Percentiles rank a stretch among this genome's conserved stretches.
Conservation (phyloP, 2,113 vertebrate genomes). For the Microcebus murinus region DNA sequence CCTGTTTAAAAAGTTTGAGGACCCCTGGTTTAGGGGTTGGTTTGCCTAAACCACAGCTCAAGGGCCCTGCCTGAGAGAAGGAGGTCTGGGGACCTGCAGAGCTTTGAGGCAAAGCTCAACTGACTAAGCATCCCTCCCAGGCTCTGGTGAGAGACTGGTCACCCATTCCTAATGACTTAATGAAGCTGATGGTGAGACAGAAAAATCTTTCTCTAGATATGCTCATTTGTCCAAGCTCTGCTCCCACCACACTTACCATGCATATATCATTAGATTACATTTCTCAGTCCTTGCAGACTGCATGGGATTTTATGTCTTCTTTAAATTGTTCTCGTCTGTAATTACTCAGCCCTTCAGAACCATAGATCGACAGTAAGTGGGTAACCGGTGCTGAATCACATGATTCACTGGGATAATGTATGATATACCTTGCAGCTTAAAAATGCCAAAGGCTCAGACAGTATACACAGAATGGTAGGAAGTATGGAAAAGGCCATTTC, state of each 20-base stretch:
- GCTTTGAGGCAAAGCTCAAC: neutral
- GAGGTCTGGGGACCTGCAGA: neutral
- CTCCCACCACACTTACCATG: neutral
- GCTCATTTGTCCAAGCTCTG: neutral
- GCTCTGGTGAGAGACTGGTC: neutral
- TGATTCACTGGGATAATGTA: neutral
- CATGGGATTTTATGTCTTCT: neutral
- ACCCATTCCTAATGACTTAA: neutral
- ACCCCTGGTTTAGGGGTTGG: neutral
- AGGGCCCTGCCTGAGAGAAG: neutral
- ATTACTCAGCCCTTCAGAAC: neutral
- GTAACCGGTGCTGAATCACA: neutral
- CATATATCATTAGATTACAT: neutral
- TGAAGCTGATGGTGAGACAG: neutral
- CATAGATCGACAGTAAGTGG: neutral
- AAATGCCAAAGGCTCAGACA: neutral
- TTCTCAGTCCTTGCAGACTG: neutral
- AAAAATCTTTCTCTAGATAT: neutral
- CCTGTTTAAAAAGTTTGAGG: no score
- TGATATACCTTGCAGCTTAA: neutral
- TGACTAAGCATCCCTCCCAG: neutral
- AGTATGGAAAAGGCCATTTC: neutral
- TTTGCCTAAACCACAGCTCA: neutral
- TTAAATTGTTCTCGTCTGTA: neutral
- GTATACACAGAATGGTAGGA: neutral